Evolutionary conservation across 2,113 vertebrate genomes (phyloP).

Genomic region (Cyrtonyx montezumae): DNA sequence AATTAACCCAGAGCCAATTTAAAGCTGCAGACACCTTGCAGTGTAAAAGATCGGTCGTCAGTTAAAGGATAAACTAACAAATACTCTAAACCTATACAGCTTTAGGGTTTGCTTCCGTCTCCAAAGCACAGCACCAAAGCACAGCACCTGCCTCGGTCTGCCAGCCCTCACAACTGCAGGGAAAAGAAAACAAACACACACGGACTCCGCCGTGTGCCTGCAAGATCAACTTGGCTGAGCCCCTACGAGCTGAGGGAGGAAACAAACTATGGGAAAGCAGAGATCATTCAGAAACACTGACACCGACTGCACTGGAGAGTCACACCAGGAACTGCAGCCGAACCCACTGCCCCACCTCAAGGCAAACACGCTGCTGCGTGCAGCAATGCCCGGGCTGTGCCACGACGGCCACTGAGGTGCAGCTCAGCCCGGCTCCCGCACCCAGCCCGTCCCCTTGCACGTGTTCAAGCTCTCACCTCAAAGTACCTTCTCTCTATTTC

Average conservation of each 20-base stretch:
- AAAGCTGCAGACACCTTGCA: neutral
- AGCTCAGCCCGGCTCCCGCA: neutral
- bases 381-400: no score
- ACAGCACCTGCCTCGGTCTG: neutral
- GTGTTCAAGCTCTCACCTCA: slow-evolving; percentile 76
- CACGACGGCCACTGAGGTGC: accelerated
- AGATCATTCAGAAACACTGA: neutral
- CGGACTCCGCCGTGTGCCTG: accelerated
- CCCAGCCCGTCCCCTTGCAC: neutral
- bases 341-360: neutral
- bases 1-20: neutral
- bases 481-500: slow-evolving; percentile 92
- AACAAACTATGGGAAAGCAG: neutral
- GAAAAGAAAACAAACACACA: neutral
- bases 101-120: neutral
- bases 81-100: neutral
- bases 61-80: no score
- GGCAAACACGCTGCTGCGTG: accelerated
- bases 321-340: neutral
- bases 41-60: neutral
- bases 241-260: neutral
- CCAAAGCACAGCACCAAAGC: neutral
- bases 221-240: neutral
- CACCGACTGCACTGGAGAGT: no score
- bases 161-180: neutral